Conservation (phyloP, 2,797 vertebrate species). For the Toxotes lorentzi region DNA sequence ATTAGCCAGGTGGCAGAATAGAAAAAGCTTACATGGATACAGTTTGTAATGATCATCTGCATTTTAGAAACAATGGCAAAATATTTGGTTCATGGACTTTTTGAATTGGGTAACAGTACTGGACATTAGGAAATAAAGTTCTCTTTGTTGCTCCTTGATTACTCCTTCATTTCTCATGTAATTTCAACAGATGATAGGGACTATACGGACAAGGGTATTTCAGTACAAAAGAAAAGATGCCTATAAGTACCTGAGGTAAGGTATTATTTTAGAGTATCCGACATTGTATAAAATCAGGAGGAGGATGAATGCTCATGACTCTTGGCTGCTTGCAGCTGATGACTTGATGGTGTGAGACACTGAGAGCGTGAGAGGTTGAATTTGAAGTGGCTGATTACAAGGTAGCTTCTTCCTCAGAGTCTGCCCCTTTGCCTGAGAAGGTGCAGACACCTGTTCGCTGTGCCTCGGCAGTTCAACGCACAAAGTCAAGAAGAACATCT, state of each 20-base stretch:
- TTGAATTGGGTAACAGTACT: background rate
- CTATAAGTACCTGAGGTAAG: background rate
- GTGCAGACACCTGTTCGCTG: slow-evolving; percentile 48
- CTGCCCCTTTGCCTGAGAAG: slow-evolving; percentile 52
- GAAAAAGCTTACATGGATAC: background rate
- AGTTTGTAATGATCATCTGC: background rate
- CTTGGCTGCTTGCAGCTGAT: slow-evolving; percentile 22
- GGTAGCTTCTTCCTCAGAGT: slow-evolving; percentile 47
- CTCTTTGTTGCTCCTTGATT: background rate
- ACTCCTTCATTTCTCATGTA: background rate
- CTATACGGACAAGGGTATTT: background rate
- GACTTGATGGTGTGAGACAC: slow-evolving; percentile 14
- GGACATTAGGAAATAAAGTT: too few species aligned
- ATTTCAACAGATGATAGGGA: background rate
- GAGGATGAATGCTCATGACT: slow-evolving; percentile 1
- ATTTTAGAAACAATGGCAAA: too few species aligned
- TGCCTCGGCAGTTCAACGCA: slow-evolving; percentile 25
- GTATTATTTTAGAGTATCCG: background rate
- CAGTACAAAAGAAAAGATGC: background rate
- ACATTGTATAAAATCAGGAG: slow-evolving; percentile 16
- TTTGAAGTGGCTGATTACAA: slow-evolving; percentile 63
- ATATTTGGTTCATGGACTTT: background rate
- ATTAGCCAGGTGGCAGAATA: background rate
- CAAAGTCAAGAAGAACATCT: slow-evolving; percentile 55
- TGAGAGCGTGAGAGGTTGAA: slow-evolving; percentile 51